Evolutionary conservation across 2,113 vertebrate species (phyloP), one percentile per base, ranked within the genome.

Genomic region (Oreamnos americanus): DNA sequence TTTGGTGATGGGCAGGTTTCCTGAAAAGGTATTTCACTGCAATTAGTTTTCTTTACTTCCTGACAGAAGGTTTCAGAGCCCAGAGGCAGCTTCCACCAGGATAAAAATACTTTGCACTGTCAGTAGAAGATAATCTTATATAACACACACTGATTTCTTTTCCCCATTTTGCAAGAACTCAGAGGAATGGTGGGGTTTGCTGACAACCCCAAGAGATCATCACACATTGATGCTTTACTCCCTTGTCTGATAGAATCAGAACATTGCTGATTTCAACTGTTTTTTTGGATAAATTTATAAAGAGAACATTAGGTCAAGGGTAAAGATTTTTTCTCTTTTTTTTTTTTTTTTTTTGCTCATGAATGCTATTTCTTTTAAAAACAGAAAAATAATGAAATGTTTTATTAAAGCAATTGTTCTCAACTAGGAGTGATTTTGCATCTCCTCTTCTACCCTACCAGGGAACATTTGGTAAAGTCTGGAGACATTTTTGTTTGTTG

Each of bases 41-140:
- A 97, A 98, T 97, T 98, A 98, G 94, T 94, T 97, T 96, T 95
- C 96, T 98, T 97, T 96, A 96, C 98, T 97, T 91, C 49, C 87
- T 98, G 95, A 97, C 98, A 97, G 96, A 98, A 96, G 94, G 89
- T 97, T 98, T 97, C 62, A 90, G 94, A 97, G 96, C 97, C 96
- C 89, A 97, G 89, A 98, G 97, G 97, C 98, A 97, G 93, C 55
- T 98, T 98, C 79, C 53, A 97, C 71, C 36, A 90, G 91, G 93
- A 96, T 98, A 96, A 97, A 98, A 98, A 98, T 98, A 98, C 91
- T 94, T 86, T 96, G 97, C 95, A 91, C 91, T 93, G 97, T 98
- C 97, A 98, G 97, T 91, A 96, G 96, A 96, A 97, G 89, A 94
- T 97, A 93, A 94, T 91, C 96, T 97, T 98, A 97, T 93, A 92